Evolutionary conservation across 2,797 vertebrate genomes (phyloP).

Genomic region (Chaunax sp.): DNA sequence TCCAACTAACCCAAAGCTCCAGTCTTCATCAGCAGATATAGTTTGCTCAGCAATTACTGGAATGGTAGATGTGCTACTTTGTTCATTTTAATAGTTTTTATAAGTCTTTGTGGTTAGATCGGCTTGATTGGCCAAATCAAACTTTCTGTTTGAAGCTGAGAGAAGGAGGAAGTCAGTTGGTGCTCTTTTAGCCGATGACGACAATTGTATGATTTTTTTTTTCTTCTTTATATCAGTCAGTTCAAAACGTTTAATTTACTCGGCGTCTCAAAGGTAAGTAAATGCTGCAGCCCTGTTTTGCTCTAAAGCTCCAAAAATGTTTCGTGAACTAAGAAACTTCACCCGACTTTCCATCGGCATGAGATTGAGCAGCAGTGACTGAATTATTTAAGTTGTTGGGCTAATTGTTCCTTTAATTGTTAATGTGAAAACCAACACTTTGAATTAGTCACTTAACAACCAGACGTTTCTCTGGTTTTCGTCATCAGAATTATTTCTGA

Average conservation of each 20-base stretch:
- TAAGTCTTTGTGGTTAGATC: too few species aligned
- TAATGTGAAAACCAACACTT: conserved; percentile 30
- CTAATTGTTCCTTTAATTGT: conserved; percentile 21
- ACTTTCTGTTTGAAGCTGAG: too few species aligned
- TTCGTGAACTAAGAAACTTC: too few species aligned
- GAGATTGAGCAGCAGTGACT: too few species aligned
- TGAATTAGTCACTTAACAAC: conserved; percentile 17
- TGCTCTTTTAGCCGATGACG: too few species aligned
- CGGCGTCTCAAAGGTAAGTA: not conserved
- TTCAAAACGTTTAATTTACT: conserved; percentile 10
- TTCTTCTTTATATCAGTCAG: conserved; percentile 5
- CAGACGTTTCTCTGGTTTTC: not conserved
- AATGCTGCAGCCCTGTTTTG: not conserved
- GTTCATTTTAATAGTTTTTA: conserved; percentile 32
- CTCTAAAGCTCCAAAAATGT: too few species aligned
- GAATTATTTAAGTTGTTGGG: too few species aligned
- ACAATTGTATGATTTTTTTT: conserved; percentile 12
- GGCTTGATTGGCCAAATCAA: too few species aligned
- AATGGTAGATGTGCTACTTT: not conserved
- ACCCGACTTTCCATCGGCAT: too few species aligned
- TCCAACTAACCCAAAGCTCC: not conserved
- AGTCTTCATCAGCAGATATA: too few species aligned
- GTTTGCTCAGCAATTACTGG: not conserved
- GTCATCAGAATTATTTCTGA: conserved; percentile 16
- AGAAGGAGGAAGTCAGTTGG: too few species aligned